Evolutionary conservation across 2,113 vertebrate species (phyloP).

Genomic region (Sorex araneus): DNA sequence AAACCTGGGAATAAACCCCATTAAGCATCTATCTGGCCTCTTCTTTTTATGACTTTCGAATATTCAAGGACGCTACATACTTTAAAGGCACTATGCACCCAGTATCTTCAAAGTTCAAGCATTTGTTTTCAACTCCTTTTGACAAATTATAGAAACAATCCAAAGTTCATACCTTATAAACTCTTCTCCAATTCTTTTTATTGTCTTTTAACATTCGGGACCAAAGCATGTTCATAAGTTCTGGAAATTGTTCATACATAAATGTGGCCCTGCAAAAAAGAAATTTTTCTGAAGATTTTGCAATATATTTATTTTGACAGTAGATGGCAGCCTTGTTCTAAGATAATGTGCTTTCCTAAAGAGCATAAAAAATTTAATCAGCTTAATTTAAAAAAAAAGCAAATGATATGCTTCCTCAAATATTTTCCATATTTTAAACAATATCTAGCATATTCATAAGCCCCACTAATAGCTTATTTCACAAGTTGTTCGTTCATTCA

Average conservation of each 20-base stretch:
- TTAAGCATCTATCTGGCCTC: too few relatives aligned
- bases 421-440: conserved; percentile 36
- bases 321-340: conserved; percentile 90
- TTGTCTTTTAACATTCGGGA: conserved; percentile 98
- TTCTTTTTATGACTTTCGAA: too few relatives aligned
- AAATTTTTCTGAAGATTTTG: conserved; percentile 72
- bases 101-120: conserved; percentile 34
- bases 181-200: conserved; percentile 99
- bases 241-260: conserved; percentile 99
- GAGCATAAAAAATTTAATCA: conserved; percentile 41
- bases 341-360: conserved; percentile 49
- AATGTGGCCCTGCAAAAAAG: conserved; percentile 93
- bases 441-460: background rate
- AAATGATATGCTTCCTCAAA: conserved; percentile 26
- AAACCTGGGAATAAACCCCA: too few relatives aligned
- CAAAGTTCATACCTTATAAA: conserved; percentile 95
- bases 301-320: conserved; percentile 81
- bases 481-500: conserved; percentile 45
- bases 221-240: conserved; percentile 99
- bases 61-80: background rate
- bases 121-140: conserved; percentile 27
- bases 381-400: conserved; percentile 36
- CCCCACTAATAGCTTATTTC: background rate
- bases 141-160: conserved; percentile 67
- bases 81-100: background rate